Conservation (phyloP, 1,140 invertebrate species). For the Drosophila arizonae region DNA sequence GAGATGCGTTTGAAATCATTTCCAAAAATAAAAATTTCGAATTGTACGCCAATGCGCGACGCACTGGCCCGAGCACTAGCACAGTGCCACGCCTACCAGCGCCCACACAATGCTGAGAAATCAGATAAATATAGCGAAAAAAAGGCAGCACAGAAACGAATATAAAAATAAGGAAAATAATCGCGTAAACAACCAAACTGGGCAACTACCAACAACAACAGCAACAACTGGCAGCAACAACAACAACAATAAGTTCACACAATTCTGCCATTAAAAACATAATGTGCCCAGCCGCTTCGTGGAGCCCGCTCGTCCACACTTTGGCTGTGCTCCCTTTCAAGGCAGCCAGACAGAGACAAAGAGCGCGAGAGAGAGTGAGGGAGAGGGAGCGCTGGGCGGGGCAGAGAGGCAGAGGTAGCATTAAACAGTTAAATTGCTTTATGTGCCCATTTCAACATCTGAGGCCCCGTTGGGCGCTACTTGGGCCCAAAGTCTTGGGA, state of each 20-base stretch:
- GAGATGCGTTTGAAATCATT: conserved; percentile 79
- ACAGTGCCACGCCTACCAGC: not conserved
- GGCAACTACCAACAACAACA: conserved; percentile 34
- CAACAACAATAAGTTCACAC: conserved; percentile 62
- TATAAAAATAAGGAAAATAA: conserved; percentile 55
- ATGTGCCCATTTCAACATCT: conserved; percentile 72
- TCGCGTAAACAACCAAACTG: conserved; percentile 57
- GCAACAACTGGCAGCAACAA: conserved; percentile 10
- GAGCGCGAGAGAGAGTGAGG: not conserved
- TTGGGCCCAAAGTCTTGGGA: conserved; percentile 28
- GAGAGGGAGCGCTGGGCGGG: not conserved
- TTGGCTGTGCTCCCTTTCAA: not conserved
- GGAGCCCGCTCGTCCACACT: not conserved
- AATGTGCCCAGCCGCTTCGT: conserved; percentile 21
- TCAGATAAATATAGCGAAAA: conserved; percentile 70
- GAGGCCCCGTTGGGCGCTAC: conserved; percentile 64
- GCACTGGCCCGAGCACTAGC: conserved; percentile 3
- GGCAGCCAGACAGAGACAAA: not conserved
- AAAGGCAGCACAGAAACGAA: conserved; percentile 9
- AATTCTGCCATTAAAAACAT: conserved; percentile 61
- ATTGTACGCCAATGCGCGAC: conserved; percentile 10
- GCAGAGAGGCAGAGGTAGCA: conserved; percentile 35
- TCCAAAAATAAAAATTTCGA: conserved; percentile 71
- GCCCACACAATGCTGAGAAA: conserved; percentile 20
- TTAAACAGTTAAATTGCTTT: conserved; percentile 80